Base-by-base conservation (phyloP, 2,888 invertebrate species). In the Mythimna albipuncta region DNA sequence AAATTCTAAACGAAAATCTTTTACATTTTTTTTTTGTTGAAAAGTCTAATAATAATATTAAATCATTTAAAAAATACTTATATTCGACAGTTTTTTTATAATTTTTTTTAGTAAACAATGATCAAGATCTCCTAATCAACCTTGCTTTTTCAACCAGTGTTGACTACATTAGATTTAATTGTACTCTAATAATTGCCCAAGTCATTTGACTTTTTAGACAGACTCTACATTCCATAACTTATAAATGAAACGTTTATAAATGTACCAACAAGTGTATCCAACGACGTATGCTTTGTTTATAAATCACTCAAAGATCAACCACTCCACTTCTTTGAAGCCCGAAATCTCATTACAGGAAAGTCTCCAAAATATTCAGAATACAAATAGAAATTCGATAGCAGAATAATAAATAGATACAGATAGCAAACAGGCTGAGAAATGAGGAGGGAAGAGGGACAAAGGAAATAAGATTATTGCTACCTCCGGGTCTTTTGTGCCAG, bases 401-500 rank as follows among this genome's bases (percentile, higher is more conserved):
- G 72, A 79, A 72, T 79, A 76, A 79, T 62, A 82, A 73, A 82
- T 35, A 69, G 61, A 47, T 52, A 55, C 35, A 59, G 63, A 72
- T 67, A 75, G 57, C 52, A 54, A 69, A 77, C 77, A 59, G 47
- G 16, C 67, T 44, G 64, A 32, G n/a, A 47, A 47, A 47, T 41
- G 38, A 55, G 59, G 63, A 78, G 77, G 64, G 72, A 75, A 84
- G 77, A 70, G 84, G 83, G 38, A 75, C 82, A 79, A 69, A 85
- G 90, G 88, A 92, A 93, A 93, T 88, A 83, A 90, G 88, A 89
- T 92, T 91, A 91, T 90, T 77, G 77, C 77, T 81, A 76, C 78
- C 82, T 75, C 79, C 72, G 66, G 59, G 47, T 55, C 88, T 83
- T 73, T 81, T 80, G 77, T 83, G 78, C 79, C 77, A 84, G 83